These are phyloP conservation scores for Ginglymostoma cirratum DNA, from an alignment of 2,113 vertebrate species.

Conservation along the genomic window DNA sequence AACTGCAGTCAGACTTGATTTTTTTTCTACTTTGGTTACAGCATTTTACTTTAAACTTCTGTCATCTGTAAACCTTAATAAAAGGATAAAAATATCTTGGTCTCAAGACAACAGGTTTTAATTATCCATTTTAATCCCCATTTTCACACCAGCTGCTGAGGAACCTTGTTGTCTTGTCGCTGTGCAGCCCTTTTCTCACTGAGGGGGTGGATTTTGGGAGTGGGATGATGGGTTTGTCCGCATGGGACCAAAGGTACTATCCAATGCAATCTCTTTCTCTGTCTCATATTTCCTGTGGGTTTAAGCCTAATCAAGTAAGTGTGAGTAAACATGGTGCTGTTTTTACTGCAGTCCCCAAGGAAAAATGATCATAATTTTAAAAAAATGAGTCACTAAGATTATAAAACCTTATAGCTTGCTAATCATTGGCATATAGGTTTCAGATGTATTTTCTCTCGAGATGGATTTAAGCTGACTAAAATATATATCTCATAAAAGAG, in stretches of 20 bases:
- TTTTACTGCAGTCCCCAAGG: neutral
- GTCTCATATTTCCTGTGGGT: neutral
- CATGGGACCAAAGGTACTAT: neutral
- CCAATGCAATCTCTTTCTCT: neutral
- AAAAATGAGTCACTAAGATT: conserved; percentile 22
- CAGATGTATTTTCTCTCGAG: neutral
- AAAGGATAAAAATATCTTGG: neutral
- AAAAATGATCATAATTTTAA: conserved; percentile 20
- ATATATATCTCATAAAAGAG: neutral
- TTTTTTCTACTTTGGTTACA: neutral
- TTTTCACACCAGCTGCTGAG: neutral
- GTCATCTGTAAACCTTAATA: neutral
- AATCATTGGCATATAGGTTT: neutral
- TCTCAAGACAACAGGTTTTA: neutral
- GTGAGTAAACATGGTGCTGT: conserved; percentile 30
- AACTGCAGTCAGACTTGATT: no score
- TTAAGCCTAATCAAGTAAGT: neutral
- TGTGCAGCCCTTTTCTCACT: neutral
- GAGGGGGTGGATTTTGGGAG: neutral
- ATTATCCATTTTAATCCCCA: neutral
- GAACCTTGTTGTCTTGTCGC: neutral
- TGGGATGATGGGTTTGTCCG: neutral
- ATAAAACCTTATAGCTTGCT: neutral
- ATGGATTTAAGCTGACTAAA: neutral
- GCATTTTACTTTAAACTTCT: neutral